Conservation (phyloP, 2,113 vertebrate genomes). For the Sinocyclocheilus rhinocerous region DNA sequence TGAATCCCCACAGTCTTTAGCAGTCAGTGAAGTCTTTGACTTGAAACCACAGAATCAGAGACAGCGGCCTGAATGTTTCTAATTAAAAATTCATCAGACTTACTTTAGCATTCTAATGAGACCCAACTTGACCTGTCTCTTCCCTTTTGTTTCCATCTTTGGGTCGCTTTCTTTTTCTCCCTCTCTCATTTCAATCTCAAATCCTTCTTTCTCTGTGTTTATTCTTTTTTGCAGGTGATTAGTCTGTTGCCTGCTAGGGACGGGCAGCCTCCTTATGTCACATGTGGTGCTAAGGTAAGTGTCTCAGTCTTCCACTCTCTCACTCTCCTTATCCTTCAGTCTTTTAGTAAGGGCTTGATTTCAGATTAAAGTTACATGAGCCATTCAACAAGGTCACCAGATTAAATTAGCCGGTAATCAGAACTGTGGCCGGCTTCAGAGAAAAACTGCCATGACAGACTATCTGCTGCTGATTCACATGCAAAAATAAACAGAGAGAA, state of each 20-base stretch:
- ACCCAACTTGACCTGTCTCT: slow-evolving; percentile 44
- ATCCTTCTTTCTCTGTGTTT: slow-evolving; percentile 34
- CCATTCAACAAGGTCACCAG: slow-evolving; percentile 3
- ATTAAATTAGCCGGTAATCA: slow-evolving; percentile 3
- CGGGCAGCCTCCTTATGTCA: slow-evolving; percentile 80
- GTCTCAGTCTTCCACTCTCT: slow-evolving; percentile 53
- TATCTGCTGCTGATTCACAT: neutral
- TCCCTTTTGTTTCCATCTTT: slow-evolving; percentile 7
- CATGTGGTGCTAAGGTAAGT: slow-evolving; percentile 84
- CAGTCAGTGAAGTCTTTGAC: neutral
- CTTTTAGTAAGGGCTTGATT: slow-evolving; percentile 49
- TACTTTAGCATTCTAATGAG: slow-evolving; percentile 41
- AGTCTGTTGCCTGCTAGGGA: slow-evolving; percentile 78
- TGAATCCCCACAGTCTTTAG: neutral
- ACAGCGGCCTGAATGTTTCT: neutral
- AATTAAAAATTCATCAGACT: slow-evolving; percentile 50
- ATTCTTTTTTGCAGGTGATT: slow-evolving; percentile 77
- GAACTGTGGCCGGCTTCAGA: neutral
- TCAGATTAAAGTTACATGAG: slow-evolving; percentile 55
- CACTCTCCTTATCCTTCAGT: slow-evolving; percentile 24
- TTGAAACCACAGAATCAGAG: neutral
- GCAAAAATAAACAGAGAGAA: neutral
- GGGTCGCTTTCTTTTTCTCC: neutral
- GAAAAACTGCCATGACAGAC: neutral
- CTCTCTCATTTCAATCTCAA: slow-evolving; percentile 3